Evolutionary conservation across 2,888 invertebrate genomes (phyloP).

Genomic region (Scotopteryx bipunctaria): DNA sequence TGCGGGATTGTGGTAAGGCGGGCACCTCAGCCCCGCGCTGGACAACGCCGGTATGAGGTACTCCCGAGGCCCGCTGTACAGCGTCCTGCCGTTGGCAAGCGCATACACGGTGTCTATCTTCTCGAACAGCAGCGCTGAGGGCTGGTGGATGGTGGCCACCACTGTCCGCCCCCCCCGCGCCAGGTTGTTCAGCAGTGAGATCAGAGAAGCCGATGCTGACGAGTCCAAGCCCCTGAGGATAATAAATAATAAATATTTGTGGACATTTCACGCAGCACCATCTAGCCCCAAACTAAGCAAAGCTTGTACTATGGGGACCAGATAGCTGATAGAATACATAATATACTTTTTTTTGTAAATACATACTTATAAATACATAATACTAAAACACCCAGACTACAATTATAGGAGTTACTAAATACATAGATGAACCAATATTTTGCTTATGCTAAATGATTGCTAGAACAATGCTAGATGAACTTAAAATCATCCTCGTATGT

Average conservation of each 20-base stretch:
- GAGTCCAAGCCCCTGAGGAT: conserved; percentile 93
- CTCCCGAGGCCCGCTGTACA: conserved; percentile 91
- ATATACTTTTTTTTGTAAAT: too few species aligned
- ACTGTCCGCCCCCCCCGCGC: conserved; percentile 94
- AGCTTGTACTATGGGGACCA: not conserved
- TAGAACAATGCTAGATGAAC: too few species aligned
- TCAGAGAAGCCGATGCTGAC: conserved; percentile 92
- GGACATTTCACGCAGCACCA: too few species aligned
- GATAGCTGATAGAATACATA: too few species aligned
- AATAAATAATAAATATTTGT: conserved; percentile 39
- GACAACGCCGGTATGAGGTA: conserved; percentile 90
- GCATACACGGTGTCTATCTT: conserved; percentile 96
- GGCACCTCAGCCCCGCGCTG: conserved; percentile 90
- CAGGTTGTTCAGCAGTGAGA: conserved; percentile 89
- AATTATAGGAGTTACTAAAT: too few species aligned
- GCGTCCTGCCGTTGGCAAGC: conserved; percentile 90
- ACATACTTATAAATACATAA: too few species aligned
- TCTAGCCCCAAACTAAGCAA: too few species aligned
- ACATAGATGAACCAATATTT: too few species aligned
- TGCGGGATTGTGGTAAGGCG: conserved; percentile 97
- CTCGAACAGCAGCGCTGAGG: conserved; percentile 95
- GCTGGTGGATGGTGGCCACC: conserved; percentile 97
- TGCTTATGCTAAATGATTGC: too few species aligned
- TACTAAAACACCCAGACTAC: too few species aligned
- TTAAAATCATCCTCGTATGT: too few species aligned